Conservation (phyloP, 2,797 vertebrate species). For the Pseudocheirus occidentalis region DNA sequence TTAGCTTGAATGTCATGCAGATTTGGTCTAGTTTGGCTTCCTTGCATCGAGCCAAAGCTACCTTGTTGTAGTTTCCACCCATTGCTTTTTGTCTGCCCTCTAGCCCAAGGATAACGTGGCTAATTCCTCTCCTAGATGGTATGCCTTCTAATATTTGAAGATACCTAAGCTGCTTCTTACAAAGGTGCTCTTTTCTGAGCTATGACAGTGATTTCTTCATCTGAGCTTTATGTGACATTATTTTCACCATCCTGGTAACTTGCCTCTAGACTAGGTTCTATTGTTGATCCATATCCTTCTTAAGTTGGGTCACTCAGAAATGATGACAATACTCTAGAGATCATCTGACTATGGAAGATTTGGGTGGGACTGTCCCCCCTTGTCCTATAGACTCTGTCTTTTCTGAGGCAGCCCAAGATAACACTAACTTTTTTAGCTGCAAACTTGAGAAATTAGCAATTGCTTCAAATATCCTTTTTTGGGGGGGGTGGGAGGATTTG, state of each 20-base stretch:
- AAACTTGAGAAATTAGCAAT: slow-evolving; percentile 31
- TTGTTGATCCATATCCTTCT: background rate
- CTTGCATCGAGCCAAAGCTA: background rate
- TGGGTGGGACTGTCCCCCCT: background rate
- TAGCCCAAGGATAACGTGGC: background rate
- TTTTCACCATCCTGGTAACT: background rate
- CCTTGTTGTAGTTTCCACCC: background rate
- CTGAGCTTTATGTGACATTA: background rate
- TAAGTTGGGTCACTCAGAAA: background rate
- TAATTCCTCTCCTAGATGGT: background rate
- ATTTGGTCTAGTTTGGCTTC: background rate
- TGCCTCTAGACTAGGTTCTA: background rate
- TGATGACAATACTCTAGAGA: background rate
- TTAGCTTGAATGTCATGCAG: background rate
- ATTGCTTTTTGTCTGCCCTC: background rate
- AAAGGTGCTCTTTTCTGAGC: background rate
- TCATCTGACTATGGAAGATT: background rate
- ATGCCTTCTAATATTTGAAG: background rate
- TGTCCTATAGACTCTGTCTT: background rate
- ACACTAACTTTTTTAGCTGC: background rate
- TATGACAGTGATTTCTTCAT: background rate
- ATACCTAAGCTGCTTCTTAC: background rate
- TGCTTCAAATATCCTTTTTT: background rate
- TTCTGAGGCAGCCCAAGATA: background rate
- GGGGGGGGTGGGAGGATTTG: background rate